phyloP scores from a whole-genome alignment of 2,888 invertebrate genomes.

The Latrodectus elegans region DNA sequence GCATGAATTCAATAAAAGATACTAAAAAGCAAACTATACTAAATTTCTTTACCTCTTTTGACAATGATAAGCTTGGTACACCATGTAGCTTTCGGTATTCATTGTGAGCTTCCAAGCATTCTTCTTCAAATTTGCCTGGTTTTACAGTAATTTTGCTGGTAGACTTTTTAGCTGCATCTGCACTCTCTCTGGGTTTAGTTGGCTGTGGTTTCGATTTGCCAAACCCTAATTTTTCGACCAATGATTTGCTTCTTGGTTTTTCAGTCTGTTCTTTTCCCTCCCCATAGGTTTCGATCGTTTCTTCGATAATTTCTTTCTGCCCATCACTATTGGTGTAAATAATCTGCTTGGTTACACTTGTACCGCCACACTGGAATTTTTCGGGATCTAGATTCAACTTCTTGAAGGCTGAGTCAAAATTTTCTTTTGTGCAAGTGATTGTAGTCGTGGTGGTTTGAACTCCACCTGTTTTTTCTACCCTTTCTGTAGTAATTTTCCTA shows the following conservation, averaged over 20 bases:
- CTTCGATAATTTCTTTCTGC: conserved; percentile 43
- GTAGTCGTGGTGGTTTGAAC: conserved; percentile 50
- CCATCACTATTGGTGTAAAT: conserved; percentile 53
- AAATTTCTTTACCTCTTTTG: conserved; percentile 64
- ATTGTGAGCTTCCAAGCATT: conserved; percentile 70
- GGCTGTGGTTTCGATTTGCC: not conserved
- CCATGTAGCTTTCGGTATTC: conserved; percentile 70
- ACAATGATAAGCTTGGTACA: conserved; percentile 67
- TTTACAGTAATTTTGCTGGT: conserved; percentile 11
- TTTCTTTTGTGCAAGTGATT: conserved; percentile 34
- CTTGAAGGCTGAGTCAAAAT: conserved; percentile 53
- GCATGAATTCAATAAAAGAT: not conserved
- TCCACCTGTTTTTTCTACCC: conserved; percentile 49
- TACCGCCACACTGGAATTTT: conserved; percentile 47
- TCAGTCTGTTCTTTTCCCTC: not conserved
- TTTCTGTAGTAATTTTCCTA: conserved; percentile 41
- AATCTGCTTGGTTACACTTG: conserved; percentile 51
- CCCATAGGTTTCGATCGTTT: conserved; percentile 50
- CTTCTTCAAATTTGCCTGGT: conserved; percentile 67
- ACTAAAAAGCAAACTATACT: not conserved
- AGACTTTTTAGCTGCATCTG: not conserved
- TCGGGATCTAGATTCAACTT: conserved; percentile 45
- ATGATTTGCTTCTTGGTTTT: not conserved
- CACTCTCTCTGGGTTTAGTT: not conserved
- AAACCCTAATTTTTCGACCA: conserved; percentile 12